Base-by-base conservation (phyloP, 2,888 invertebrate genomes). In the Polydrusus pterygomalis region DNA sequence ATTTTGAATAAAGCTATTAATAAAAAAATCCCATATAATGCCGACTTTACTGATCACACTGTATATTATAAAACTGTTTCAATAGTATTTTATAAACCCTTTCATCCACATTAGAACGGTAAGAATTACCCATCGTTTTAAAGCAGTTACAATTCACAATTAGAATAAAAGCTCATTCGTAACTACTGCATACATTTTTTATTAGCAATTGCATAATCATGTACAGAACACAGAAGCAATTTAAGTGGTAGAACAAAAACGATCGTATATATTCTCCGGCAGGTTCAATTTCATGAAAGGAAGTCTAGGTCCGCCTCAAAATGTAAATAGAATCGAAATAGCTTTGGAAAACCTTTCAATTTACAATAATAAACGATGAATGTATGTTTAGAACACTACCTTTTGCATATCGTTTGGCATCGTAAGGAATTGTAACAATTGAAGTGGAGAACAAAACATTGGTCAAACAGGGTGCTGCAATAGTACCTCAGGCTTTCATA, bases 291-390 rank as follows among this genome's bases (percentile, higher is more conserved):
- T 17, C 17, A 49, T 49, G 10, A 49, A 49, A 49, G 17, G 17
- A 49, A 17, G 49, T 1, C 49, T 8, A 49, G 7, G 17, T 49
- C 18, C 17, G 18, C 15, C 17, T 17, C 5, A 20, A 20, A 20
- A 51, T 51, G 20, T 47, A 20, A 25, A 51, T 13, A 25, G 20
- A 51, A 20, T 20, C 51, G 51, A 13, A 51, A 51, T 51, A 51
- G 9, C 51, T 11, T 10, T 11, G 20, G 20, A 51, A 11, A 51
- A 51, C 20, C 51, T 20, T 51, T 51, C 20, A 51, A 51, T 10
- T 25, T 49, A 15, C 2, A 51, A 20, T 51, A 17, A 49, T 49
- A 17, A 17, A 49, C 17, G 17, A 49, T 17, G 17, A 15, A 15
- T 49, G 49, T 7, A 17, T 5, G 49, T 49, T 49, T 49, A 43